Conservation (phyloP, 2,797 vertebrate genomes). For the Molossus molossus region DNA sequence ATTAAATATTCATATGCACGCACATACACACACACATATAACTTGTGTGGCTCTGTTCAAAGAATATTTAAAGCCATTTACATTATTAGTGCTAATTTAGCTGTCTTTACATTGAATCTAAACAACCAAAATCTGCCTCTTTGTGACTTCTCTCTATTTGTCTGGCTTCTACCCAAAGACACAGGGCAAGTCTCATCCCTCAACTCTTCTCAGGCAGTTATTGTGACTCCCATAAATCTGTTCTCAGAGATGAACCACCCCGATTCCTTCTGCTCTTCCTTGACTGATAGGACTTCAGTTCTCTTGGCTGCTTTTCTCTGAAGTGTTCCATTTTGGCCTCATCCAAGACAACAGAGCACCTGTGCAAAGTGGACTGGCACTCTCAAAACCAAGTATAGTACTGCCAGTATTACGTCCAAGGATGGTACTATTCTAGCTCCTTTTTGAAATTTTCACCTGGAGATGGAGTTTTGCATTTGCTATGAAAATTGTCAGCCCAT, state of each 20-base stretch:
- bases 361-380: not conserved
- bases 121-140: not conserved
- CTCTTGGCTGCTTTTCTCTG: not conserved
- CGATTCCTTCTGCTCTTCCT: not conserved
- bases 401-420: not conserved
- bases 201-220: not conserved
- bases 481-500: slow-evolving; percentile 11
- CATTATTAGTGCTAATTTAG: not conserved
- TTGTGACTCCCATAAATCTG: not conserved
- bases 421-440: slow-evolving; percentile 7
- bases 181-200: not conserved
- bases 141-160: not conserved
- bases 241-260: not conserved
- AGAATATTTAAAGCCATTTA: not conserved
- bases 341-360: not conserved
- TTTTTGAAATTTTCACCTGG: slow-evolving; percentile 62
- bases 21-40: not conserved
- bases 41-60: not conserved
- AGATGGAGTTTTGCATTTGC: slow-evolving; percentile 42
- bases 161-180: not conserved
- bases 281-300: not conserved
- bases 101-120: not conserved
- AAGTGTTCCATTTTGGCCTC: not conserved
- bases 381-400: not conserved
- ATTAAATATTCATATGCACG: not conserved